Percentiles rank a stretch among this genome's conserved stretches.
These are phyloP conservation scores for Ophiodon elongatus DNA, from an alignment of 2,113 vertebrate genomes.

Conservation along the genomic window DNA sequence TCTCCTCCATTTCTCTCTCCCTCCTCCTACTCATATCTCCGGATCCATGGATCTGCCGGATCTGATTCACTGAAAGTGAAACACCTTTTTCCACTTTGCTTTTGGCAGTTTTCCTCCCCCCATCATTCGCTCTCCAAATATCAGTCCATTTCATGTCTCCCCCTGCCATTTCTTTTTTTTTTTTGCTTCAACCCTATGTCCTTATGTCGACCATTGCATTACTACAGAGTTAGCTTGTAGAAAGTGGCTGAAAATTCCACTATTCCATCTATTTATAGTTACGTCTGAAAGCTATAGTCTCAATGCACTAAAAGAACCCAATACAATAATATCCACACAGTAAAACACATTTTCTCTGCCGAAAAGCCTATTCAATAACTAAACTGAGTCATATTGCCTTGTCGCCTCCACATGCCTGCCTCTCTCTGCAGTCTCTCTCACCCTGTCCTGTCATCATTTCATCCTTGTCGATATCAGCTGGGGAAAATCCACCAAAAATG, in stretches of 20 bases:
- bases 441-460: conserved; percentile 8
- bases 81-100: not conserved
- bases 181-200: not conserved
- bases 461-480: conserved; percentile 27
- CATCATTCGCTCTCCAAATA: not conserved
- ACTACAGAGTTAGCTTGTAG: not conserved
- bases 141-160: not conserved
- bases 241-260: not conserved
- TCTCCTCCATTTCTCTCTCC: not conserved
- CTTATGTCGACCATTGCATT: not conserved
- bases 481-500: conserved; percentile 23
- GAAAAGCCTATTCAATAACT: not conserved
- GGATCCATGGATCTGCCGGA: not conserved
- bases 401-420: conserved; percentile 4
- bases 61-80: conserved; percentile 11
- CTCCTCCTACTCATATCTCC: conserved; percentile 6
- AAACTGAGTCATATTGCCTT: conserved; percentile 20
- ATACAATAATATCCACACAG: conserved; percentile 1
- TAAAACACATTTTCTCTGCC: not conserved
- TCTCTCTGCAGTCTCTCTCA: conserved; percentile 14
- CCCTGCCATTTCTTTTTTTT: not conserved
- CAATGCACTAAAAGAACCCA: not conserved
- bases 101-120: not conserved
- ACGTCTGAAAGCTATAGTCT: not conserved
- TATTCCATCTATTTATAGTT: not conserved